Evolutionary conservation across 2,797 vertebrate genomes (phyloP).

Genomic region (Molossus alvarezi): DNA sequence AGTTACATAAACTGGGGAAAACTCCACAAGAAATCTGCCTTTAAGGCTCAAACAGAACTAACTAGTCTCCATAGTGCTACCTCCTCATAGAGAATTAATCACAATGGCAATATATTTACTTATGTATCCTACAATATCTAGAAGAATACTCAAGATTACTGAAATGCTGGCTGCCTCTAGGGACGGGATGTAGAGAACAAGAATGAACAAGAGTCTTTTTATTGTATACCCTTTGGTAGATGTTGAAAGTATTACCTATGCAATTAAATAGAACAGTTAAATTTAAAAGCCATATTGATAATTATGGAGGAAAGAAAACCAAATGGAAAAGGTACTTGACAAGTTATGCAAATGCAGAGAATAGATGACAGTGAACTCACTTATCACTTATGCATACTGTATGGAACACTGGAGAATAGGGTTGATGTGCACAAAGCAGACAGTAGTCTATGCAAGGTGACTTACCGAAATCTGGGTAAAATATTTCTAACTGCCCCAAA

Average conservation of each 20-base stretch:
- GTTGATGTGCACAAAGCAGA: not conserved
- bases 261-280: slow-evolving; percentile 56
- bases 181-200: slow-evolving; percentile 8
- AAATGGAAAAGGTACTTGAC: slow-evolving; percentile 60
- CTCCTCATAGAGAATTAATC: slow-evolving; percentile 4
- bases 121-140: slow-evolving; percentile 36
- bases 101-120: slow-evolving; percentile 48
- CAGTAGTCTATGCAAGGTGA: not conserved
- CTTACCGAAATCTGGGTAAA: slow-evolving; percentile 22
- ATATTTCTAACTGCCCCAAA: slow-evolving; percentile 61
- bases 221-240: slow-evolving; percentile 35
- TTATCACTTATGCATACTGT: slow-evolving; percentile 32
- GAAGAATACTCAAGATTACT: slow-evolving; percentile 44
- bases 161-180: slow-evolving; percentile 13
- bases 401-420: not conserved
- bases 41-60: slow-evolving; percentile 65
- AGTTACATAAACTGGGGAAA: slow-evolving; percentile 48
- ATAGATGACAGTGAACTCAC: slow-evolving; percentile 20
- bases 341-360: slow-evolving; percentile 63
- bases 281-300: slow-evolving; percentile 62
- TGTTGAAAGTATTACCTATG: slow-evolving; percentile 41
- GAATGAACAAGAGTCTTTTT: not conserved
- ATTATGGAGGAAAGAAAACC: slow-evolving; percentile 32
- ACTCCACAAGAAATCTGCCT: slow-evolving; percentile 38
- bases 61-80: not conserved